Conservation (phyloP, 2,888 invertebrate genomes). For the Balanococcus diminutus region DNA sequence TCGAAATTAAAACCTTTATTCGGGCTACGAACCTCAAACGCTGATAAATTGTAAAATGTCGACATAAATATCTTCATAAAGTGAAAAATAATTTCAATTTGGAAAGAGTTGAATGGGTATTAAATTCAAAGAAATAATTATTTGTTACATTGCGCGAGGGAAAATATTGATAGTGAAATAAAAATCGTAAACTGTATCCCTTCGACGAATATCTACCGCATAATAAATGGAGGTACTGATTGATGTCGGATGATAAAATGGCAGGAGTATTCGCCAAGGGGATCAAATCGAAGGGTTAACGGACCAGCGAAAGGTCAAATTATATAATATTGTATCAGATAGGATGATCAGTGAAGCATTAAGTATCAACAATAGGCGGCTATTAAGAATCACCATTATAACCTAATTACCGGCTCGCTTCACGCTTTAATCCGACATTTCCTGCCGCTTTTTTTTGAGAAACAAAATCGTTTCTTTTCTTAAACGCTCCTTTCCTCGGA, state of each 20-base stretch:
- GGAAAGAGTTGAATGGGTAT: background rate
- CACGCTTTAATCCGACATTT: slow-evolving; percentile 50
- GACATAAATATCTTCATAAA: background rate
- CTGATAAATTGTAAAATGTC: background rate
- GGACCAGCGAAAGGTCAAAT: slow-evolving; percentile 47
- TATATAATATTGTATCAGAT: slow-evolving; percentile 51
- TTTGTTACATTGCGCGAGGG: background rate
- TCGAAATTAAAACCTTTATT: background rate
- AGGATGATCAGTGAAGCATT: slow-evolving; percentile 50
- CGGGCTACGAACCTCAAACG: background rate
- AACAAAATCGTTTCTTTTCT: slow-evolving; percentile 43
- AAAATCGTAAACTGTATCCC: background rate
- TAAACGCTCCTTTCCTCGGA: slow-evolving; percentile 20
- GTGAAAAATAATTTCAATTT: background rate
- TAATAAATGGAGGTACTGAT: slow-evolving; percentile 46
- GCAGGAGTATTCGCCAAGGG: background rate
- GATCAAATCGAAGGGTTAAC: slow-evolving; percentile 51
- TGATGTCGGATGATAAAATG: slow-evolving; percentile 32
- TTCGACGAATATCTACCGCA: background rate
- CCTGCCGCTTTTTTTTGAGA: slow-evolving; percentile 36
- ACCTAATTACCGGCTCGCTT: slow-evolving; percentile 51
- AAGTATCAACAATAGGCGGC: slow-evolving; percentile 52
- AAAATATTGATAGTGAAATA: background rate
- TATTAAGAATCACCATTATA: slow-evolving; percentile 53
- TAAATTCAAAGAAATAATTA: background rate